A percentile compares a stretch with the other conserved stretches of the same genome.
Evolutionary conservation across 2,797 vertebrate species (phyloP).

Genomic region (Botia kubotai): DNA sequence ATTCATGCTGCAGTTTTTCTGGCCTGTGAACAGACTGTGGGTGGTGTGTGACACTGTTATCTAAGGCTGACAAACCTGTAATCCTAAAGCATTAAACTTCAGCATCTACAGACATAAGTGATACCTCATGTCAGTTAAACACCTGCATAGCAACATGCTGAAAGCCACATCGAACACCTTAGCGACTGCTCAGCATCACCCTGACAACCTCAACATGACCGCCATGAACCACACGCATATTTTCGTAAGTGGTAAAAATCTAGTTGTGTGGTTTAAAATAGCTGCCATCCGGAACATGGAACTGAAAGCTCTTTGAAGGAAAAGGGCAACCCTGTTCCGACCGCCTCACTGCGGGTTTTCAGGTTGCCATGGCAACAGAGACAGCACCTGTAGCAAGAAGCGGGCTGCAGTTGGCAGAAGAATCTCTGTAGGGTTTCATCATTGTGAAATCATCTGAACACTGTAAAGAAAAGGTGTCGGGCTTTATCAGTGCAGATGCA

Average conservation of each 20-base stretch:
- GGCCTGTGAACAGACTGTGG: not conserved
- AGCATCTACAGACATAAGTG: not conserved
- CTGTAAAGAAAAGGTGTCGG: constrained; percentile 4
- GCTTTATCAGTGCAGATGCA: constrained; percentile 9
- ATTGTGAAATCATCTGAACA: constrained; percentile 40
- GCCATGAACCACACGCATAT: not conserved
- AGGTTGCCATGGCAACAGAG: constrained; percentile 64
- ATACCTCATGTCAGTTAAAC: not conserved
- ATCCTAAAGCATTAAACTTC: not conserved
- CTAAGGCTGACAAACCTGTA: not conserved
- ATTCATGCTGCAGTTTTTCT: not conserved
- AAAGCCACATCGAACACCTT: not conserved
- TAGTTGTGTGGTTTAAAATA: not conserved
- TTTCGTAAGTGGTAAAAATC: not conserved
- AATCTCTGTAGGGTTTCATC: constrained; percentile 34
- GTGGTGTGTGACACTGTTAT: not conserved
- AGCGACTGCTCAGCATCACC: not conserved
- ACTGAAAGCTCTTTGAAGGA: constrained; percentile 11
- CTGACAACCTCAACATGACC: not conserved
- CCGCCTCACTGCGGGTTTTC: constrained; percentile 46
- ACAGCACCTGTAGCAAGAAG: constrained; percentile 37
- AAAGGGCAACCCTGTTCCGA: not conserved
- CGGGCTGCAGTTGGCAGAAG: constrained; percentile 36
- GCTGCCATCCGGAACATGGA: constrained; percentile 9
- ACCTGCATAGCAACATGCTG: not conserved